Percentiles rank a stretch among this genome's conserved stretches.
Conservation (phyloP, 2,888 invertebrate genomes). For the Notodonta ziczac region DNA sequence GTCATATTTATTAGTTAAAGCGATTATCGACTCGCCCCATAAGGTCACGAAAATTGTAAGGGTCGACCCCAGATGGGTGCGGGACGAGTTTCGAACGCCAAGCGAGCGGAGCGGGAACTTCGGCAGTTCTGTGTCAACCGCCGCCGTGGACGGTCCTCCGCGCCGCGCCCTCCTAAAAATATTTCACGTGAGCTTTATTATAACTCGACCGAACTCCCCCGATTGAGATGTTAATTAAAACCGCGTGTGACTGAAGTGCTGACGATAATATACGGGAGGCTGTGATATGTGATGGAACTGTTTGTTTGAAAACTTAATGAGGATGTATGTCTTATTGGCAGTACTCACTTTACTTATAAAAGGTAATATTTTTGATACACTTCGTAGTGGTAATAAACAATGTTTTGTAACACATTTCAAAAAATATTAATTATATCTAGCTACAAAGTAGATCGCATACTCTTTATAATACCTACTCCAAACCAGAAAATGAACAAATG, state of each 20-base stretch:
- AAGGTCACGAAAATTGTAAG: conserved; percentile 76
- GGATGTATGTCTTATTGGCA: conserved; percentile 75
- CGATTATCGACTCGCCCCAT: conserved; percentile 68
- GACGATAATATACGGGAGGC: conserved; percentile 39
- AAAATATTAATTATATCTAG: too few relatives aligned
- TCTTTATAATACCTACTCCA: too few relatives aligned
- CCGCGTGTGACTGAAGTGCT: conserved; percentile 52
- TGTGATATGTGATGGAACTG: conserved; percentile 73
- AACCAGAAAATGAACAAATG: too few relatives aligned
- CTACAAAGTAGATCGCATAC: too few relatives aligned
- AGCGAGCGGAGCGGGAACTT: conserved; percentile 38
- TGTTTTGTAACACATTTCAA: background rate
- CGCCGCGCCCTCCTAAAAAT: conserved; percentile 19
- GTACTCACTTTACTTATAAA: conserved; percentile 72
- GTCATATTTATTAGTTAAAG: conserved; percentile 50
- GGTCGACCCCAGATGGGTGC: conserved; percentile 64
- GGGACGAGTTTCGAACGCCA: conserved; percentile 60
- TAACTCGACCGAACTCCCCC: conserved; percentile 44
- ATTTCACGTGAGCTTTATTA: conserved; percentile 47
- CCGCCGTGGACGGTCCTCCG: conserved; percentile 50
- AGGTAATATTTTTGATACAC: conserved; percentile 53
- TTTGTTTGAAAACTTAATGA: conserved; percentile 62
- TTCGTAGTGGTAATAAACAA: background rate
- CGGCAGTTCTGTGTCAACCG: conserved; percentile 63
- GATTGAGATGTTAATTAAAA: conserved; percentile 43